Conservation (phyloP, 2,113 vertebrate species). For the Danio rerio region GRCz12tu NC_133179.1:7549001-7549500, state of each 20-base stretch:
- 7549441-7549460: conserved; percentile 1
- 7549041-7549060: too few species aligned
- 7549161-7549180: background rate
- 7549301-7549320: background rate
- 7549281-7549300: conserved; percentile 30
- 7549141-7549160: background rate
- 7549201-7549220: conserved; percentile 3
- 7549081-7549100: conserved; percentile 44
- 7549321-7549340: conserved; percentile 42
- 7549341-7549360: conserved; percentile 51
- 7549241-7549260: background rate
- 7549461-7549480: background rate
- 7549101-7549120: background rate
- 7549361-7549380: conserved; percentile 48
- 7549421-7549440: conserved; percentile 17
- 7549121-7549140: background rate
- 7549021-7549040: too few species aligned
- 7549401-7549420: conserved; percentile 53
- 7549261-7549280: conserved; percentile 18
- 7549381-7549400: conserved; percentile 32
- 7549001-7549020: too few species aligned
- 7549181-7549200: conserved; percentile 27
- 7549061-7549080: too few species aligned
- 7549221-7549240: conserved; percentile 29
- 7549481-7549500: background rate